These are phyloP conservation scores for Clarias laeviceps DNA, from an alignment of 2,797 vertebrate species.

Conservation along the genomic window DNA sequence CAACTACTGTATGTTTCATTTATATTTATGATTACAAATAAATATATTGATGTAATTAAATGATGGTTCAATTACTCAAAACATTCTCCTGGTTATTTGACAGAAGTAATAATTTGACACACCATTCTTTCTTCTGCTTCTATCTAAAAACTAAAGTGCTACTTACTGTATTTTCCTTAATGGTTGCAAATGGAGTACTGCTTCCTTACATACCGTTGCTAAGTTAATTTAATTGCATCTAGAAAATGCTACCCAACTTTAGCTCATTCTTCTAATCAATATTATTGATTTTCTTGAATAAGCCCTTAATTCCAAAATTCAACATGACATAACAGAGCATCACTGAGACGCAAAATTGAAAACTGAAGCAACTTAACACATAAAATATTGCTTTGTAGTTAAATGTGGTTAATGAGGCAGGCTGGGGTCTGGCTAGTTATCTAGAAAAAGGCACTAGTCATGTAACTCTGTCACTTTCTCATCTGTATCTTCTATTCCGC, in stretches of 20 bases:
- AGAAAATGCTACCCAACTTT: background rate
- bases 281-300: background rate
- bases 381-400: background rate
- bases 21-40: constrained; percentile 29
- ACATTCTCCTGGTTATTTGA: constrained; percentile 36
- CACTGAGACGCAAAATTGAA: background rate
- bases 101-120: background rate
- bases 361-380: background rate
- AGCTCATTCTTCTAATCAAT: background rate
- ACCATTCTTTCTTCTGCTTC: background rate
- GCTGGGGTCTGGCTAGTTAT: too few species aligned
- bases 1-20: constrained; percentile 32
- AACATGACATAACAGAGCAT: background rate
- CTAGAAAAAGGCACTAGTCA: background rate
- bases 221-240: background rate
- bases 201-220: background rate
- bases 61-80: constrained; percentile 31
- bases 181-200: background rate
- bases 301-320: background rate
- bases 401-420: background rate
- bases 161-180: background rate
- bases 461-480: background rate
- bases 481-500: too few species aligned
- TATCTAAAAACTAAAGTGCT: background rate
- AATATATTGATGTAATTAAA: constrained; percentile 48